These are phyloP conservation scores for Didymodactylos carnosus DNA, from an alignment of 2,888 invertebrate genomes.

Conservation along the genomic window DNA sequence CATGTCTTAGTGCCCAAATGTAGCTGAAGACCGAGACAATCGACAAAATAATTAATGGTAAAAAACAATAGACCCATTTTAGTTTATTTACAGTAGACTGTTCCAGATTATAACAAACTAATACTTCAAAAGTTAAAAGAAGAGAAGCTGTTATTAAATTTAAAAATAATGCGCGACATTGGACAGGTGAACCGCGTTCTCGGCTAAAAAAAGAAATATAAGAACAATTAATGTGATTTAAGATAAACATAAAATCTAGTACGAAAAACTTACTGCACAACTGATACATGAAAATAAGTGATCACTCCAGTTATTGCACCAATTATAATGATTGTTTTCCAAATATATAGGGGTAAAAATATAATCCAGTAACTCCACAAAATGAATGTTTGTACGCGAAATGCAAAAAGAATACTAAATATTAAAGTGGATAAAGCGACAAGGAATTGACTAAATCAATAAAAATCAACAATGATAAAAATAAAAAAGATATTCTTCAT, in stretches of 20 bases:
- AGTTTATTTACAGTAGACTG: conserved; percentile 44
- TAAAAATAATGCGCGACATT: neutral
- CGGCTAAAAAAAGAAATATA: neutral
- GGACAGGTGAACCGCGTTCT: neutral
- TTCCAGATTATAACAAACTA: conserved; percentile 82
- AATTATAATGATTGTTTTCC: conserved; percentile 67
- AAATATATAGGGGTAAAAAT: conserved; percentile 87
- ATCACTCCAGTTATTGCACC: conserved; percentile 78
- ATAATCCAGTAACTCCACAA: conserved; percentile 60
- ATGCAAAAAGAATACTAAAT: neutral
- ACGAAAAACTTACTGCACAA: neutral
- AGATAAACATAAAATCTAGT: conserved; percentile 46
- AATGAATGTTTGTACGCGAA: neutral
- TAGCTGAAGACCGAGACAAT: conserved; percentile 33
- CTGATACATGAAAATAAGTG: conserved; percentile 67
- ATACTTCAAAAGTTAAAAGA: conserved; percentile 77
- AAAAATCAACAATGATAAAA: neutral
- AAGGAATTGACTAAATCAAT: neutral
- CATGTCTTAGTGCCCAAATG: conserved; percentile 64
- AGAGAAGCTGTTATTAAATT: conserved; percentile 52
- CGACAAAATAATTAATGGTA: neutral
- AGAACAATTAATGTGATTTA: no score
- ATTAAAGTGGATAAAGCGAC: neutral
- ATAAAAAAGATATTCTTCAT: neutral
- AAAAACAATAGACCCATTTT: neutral